Conservation (phyloP, 2,113 vertebrate species). For the Lethenteron camtschaticum region DNA sequence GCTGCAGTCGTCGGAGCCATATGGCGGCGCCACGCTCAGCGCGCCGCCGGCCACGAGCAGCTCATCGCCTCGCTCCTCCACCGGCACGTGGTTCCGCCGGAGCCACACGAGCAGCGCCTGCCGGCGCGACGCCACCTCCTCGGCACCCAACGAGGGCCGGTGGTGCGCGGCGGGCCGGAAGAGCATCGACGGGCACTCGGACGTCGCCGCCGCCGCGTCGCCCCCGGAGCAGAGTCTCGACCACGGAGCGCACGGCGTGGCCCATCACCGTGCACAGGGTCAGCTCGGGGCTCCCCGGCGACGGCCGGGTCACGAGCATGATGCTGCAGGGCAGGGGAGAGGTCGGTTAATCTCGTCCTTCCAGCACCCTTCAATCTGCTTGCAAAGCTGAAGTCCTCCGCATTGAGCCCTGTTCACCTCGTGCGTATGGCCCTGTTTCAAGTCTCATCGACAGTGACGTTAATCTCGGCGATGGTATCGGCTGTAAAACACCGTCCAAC, state of each 20-base stretch:
- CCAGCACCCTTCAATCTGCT: too few species aligned
- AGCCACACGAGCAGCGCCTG: slow-evolving; percentile 35
- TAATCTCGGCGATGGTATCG: too few species aligned
- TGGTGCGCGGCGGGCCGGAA: slow-evolving; percentile 16
- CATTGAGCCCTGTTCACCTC: too few species aligned
- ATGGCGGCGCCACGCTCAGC: slow-evolving; percentile 46
- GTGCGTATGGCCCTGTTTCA: too few species aligned
- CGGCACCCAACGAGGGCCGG: slow-evolving; percentile 14
- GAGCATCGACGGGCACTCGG: slow-evolving; percentile 22
- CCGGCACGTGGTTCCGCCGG: slow-evolving; percentile 49
- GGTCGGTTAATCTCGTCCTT: not conserved
- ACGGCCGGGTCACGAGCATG: slow-evolving; percentile 37
- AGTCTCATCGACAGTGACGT: too few species aligned
- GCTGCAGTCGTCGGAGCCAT: slow-evolving; percentile 46
- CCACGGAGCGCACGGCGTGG: slow-evolving; percentile 40
- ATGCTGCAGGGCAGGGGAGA: slow-evolving; percentile 23
- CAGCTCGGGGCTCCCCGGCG: slow-evolving; percentile 14
- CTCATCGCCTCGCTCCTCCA: slow-evolving; percentile 33
- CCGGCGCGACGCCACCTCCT: slow-evolving; percentile 29
- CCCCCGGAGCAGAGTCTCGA: slow-evolving; percentile 17
- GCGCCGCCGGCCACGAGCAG: slow-evolving; percentile 40
- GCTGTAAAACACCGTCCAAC: too few species aligned
- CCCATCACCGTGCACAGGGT: slow-evolving; percentile 40
- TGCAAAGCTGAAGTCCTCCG: too few species aligned
- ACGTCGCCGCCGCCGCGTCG: slow-evolving; percentile 23